Base-by-base conservation (phyloP, 2,888 invertebrate species). In the Tortrix viridana region DNA sequence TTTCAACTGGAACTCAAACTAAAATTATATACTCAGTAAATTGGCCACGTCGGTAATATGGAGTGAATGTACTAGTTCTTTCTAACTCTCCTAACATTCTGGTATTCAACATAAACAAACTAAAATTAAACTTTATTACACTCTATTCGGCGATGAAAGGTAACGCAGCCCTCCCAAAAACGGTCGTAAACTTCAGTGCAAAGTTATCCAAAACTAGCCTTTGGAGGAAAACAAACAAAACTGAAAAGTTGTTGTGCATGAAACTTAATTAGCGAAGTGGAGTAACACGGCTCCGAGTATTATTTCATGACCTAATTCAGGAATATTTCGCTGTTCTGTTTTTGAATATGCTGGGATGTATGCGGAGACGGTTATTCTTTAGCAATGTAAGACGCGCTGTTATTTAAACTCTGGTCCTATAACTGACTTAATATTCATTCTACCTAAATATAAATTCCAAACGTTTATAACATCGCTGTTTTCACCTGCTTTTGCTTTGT, bases 221-320 rank as follows among this genome's bases (percentile, higher is more conserved):
- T 32, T 18, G 5, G 41, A 38, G 18, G 61, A 19, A 50, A 57
- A 46, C 46, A 57, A 55, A 44, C 54, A 23, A 12, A 26, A 55
- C 43, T 57, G 37, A 22, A 56, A 38, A 52, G 46, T 49, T 61
- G 55, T 52, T 62, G 38, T 46, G 52, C 57, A 62, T 62, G 53
- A 63, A 57, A 63, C 53, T 63, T 63, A 63, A 63, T 63, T 53
- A 63, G 63, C 58, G 32, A 53, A 63, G 63, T 63, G 43, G 58
- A 62, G 38, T 41, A 57, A 63, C 57, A 63, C 32, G 43, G 57
- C 63, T 63, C 57, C 47, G 53, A 63, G 38, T 58, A 60, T 58
- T 53, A 62, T 58, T 47, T 48, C 57, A 50, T 63, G 63, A 63
- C 63, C 63, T 38, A 58, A 58, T 63, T 63, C 57, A 53, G 41